Evolutionary conservation across 2,888 invertebrate genomes (phyloP).

Genomic region (Caradrina clavipalpis): DNA sequence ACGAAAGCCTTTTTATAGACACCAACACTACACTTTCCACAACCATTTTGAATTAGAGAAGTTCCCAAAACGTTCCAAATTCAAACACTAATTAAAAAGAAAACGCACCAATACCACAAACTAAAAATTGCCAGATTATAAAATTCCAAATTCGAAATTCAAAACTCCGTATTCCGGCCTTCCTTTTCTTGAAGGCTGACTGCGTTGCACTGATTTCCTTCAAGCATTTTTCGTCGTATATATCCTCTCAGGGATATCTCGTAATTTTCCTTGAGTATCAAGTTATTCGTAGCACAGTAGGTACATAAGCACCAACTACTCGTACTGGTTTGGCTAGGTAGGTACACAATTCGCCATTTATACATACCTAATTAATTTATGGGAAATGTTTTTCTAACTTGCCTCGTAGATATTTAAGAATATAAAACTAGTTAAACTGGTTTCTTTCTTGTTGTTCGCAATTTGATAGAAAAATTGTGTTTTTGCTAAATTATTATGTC

Average conservation of each 20-base stretch:
- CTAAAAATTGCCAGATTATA: background rate
- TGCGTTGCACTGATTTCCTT: slow-evolving; percentile 54
- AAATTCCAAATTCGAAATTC: slow-evolving; percentile 42
- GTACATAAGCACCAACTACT: background rate
- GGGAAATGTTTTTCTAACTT: background rate
- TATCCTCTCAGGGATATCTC: slow-evolving; percentile 49
- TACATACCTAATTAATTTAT: slow-evolving; percentile 22
- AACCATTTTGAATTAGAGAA: slow-evolving; percentile 46
- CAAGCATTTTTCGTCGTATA: slow-evolving; percentile 47
- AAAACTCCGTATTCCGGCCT: slow-evolving; percentile 30
- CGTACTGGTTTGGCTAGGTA: slow-evolving; percentile 14
- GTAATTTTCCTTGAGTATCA: slow-evolving; percentile 55
- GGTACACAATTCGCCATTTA: slow-evolving; percentile 20
- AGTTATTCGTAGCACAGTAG: slow-evolving; percentile 14
- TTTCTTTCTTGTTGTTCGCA: background rate
- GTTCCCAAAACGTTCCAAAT: slow-evolving; percentile 30
- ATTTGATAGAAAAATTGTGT: background rate
- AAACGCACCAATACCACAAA: slow-evolving; percentile 8
- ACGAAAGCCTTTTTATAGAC: slow-evolving; percentile 55
- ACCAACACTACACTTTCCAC: slow-evolving; percentile 55
- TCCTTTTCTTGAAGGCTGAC: slow-evolving; percentile 61
- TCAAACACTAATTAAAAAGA: slow-evolving; percentile 23
- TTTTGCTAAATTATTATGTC: background rate
- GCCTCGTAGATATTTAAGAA: slow-evolving; percentile 6
- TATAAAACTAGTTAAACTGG: background rate